These are phyloP conservation scores for Menidia menidia DNA, from an alignment of 2,797 vertebrate genomes.

Conservation along the genomic window DNA sequence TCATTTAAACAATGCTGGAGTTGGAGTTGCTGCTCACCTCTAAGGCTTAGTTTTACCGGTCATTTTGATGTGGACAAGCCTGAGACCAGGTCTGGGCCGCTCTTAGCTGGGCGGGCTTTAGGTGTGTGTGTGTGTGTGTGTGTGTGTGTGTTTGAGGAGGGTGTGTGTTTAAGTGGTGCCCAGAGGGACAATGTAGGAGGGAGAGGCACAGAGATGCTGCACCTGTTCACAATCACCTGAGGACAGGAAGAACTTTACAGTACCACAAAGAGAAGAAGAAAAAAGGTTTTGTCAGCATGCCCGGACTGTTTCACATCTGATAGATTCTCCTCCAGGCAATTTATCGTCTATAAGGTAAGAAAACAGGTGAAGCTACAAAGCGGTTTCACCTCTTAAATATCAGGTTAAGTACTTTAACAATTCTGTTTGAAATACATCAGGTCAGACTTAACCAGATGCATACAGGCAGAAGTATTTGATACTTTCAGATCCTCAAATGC, in stretches of 20 bases:
- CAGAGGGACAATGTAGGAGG: constrained; percentile 51
- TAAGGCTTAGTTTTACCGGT: constrained; percentile 26
- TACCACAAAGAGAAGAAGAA: constrained; percentile 18
- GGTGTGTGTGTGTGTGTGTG: constrained; percentile 35
- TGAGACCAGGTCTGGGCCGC: constrained; percentile 47
- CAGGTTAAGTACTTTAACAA: neutral
- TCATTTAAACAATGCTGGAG: constrained; percentile 31
- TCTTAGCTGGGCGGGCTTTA: constrained; percentile 67
- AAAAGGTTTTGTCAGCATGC: constrained; percentile 52
- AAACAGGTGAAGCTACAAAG: constrained; percentile 6
- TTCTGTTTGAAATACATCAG: neutral
- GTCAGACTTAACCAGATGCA: neutral
- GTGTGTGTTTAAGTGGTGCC: constrained; percentile 54
- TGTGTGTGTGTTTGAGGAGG: constrained; percentile 65
- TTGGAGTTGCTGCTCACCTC: constrained; percentile 41
- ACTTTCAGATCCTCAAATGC: neutral
- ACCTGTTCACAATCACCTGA: constrained; percentile 75
- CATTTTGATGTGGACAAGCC: constrained; percentile 42
- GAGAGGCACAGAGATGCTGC: constrained; percentile 67
- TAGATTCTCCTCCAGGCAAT: constrained; percentile 29
- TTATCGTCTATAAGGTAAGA: constrained; percentile 67
- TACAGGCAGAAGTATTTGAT: neutral
- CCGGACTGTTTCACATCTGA: constrained; percentile 53
- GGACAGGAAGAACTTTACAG: constrained; percentile 9
- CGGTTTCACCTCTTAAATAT: neutral